A percentile compares a stretch with the other conserved stretches of the same genome.
Conservation (phyloP, 2,797 vertebrate genomes). For the Morus bassanus region DNA sequence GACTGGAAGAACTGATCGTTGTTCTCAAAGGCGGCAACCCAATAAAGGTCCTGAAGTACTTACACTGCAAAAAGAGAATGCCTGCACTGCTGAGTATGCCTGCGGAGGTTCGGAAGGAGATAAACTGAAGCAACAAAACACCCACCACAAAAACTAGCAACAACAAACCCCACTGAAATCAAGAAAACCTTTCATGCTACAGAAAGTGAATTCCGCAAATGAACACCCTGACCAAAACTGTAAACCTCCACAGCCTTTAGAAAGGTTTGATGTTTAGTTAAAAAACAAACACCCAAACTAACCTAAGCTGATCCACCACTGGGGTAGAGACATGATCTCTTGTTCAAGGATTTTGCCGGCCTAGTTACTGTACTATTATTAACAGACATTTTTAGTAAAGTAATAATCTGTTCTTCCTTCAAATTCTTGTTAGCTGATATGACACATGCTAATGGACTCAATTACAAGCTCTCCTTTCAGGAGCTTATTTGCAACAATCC, state of each 20-base stretch:
- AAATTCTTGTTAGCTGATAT: background rate
- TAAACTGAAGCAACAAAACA: background rate
- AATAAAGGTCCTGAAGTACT: background rate
- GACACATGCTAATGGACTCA: background rate
- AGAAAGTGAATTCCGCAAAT: background rate
- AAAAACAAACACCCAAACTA: background rate
- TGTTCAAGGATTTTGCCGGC: background rate
- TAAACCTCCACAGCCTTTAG: background rate
- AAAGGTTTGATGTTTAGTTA: background rate
- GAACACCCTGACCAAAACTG: background rate
- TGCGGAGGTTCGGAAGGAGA: background rate
- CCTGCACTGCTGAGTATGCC: background rate
- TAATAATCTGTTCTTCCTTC: background rate
- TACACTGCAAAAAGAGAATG: background rate
- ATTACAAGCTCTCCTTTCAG: background rate
- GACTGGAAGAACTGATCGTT: background rate
- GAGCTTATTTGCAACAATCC: background rate
- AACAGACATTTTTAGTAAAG: background rate
- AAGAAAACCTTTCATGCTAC: background rate
- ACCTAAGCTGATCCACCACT: background rate
- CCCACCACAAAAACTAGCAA: background rate
- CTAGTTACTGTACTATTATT: background rate
- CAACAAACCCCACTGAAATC: background rate
- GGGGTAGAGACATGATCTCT: background rate
- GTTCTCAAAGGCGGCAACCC: background rate